Conservation (phyloP, 2,888 invertebrate genomes). For the Andrena trimmerana region DNA sequence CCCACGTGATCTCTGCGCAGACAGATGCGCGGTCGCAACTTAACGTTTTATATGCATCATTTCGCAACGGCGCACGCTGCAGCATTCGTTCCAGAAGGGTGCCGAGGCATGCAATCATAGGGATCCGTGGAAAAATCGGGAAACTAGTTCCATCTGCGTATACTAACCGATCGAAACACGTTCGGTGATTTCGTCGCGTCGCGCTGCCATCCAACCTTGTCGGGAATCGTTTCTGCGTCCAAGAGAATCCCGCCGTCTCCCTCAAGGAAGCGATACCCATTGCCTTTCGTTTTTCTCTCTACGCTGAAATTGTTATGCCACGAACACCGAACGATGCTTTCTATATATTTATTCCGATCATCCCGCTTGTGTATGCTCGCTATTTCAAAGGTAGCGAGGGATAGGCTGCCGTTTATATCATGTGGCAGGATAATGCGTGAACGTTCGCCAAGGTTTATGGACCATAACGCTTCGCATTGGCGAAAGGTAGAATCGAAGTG, state of each 20-base stretch:
- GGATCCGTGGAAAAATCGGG: conserved; percentile 52
- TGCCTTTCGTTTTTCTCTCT: conserved; percentile 36
- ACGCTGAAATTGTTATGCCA: conserved; percentile 53
- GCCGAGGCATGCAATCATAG: conserved; percentile 53
- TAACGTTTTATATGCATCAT: conserved; percentile 34
- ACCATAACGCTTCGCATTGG: conserved; percentile 60
- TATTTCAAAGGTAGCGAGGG: conserved; percentile 31
- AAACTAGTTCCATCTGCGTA: conserved; percentile 63
- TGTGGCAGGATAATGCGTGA: conserved; percentile 53
- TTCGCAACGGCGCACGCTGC: conserved; percentile 14
- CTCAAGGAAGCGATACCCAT: background rate
- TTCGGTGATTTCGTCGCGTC: conserved; percentile 52
- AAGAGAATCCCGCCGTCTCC: conserved; percentile 13
- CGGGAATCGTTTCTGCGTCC: conserved; percentile 42
- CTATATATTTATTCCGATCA: conserved; percentile 56
- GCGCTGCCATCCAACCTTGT: background rate
- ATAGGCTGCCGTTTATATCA: conserved; percentile 57
- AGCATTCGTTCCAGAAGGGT: conserved; percentile 31
- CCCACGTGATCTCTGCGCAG: conserved; percentile 29
- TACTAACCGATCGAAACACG: conserved; percentile 59
- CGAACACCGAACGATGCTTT: conserved; percentile 37
- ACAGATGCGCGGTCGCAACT: conserved; percentile 7
- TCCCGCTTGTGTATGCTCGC: conserved; percentile 30
- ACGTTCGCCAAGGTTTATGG: conserved; percentile 62
- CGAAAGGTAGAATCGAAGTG: conserved; percentile 29